Percentiles rank a stretch among this genome's conserved stretches.
These are phyloP conservation scores for Marronus borbonicus DNA, from an alignment of 2,888 invertebrate species.

Conservation along the genomic window DNA sequence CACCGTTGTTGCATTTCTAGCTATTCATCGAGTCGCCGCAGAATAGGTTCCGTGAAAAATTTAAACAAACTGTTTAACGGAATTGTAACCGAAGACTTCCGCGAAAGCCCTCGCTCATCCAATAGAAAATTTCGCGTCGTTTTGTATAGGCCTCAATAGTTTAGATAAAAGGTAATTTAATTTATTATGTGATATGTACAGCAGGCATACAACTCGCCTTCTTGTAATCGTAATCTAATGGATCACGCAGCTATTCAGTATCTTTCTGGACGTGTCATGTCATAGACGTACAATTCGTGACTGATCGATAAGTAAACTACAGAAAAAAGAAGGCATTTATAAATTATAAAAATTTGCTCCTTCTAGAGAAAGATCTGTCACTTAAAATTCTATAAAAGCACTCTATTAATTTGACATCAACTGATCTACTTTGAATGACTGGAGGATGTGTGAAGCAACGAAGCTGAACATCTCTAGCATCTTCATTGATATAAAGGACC, in stretches of 20 bases:
- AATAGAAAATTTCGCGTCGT: conserved; percentile 31
- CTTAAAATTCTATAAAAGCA: conserved; percentile 1
- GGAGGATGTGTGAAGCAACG: neutral
- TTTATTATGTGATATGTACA: conserved; percentile 24
- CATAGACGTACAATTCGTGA: conserved; percentile 3
- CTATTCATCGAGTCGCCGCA: conserved; percentile 30
- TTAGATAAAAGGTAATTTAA: conserved; percentile 31
- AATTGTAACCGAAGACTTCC: conserved; percentile 36
- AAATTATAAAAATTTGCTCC: conserved; percentile 1
- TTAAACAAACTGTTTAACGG: conserved; percentile 47
- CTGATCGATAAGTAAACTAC: neutral
- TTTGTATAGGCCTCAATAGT: conserved; percentile 15
- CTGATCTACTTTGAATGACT: neutral
- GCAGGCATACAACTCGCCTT: neutral
- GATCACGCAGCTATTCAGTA: neutral
- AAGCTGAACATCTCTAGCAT: conserved; percentile 1
- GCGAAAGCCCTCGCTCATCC: conserved; percentile 26
- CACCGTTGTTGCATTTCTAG: conserved; percentile 14
- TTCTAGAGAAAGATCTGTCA: neutral
- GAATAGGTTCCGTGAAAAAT: conserved; percentile 47
- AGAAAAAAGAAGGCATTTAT: conserved; percentile 7
- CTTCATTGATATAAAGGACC: neutral
- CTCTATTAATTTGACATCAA: conserved; percentile 6
- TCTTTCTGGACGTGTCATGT: neutral
- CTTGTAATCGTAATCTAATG: neutral